A percentile compares a stretch with the other conserved stretches of the same genome.
phyloP scores from a whole-genome alignment of 2,113 vertebrate species.

The Microcebus lehilahytsara region DNA sequence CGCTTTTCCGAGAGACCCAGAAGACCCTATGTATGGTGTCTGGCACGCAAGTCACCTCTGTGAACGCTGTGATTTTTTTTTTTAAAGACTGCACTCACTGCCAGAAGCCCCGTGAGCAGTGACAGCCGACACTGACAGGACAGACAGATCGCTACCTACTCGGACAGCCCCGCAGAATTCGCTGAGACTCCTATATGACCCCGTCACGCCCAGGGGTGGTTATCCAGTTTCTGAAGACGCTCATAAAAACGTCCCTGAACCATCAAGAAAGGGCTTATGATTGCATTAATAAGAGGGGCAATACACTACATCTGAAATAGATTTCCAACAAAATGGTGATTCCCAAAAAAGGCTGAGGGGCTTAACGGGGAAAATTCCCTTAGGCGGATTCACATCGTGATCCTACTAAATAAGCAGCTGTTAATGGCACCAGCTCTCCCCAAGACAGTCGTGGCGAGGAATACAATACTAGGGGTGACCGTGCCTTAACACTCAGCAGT shows the following conservation, averaged over 20 bases:
- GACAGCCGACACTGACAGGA: not conserved
- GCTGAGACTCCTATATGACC: not conserved
- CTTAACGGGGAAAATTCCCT: not conserved
- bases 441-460: no score
- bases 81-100: not conserved
- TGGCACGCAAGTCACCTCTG: not conserved
- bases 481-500: accelerated
- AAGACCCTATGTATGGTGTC: not conserved
- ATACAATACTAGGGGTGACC: not conserved
- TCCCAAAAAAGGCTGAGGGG: not conserved
- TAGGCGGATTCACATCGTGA: no score
- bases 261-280: not conserved
- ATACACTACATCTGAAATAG: not conserved
- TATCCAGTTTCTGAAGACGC: no score
- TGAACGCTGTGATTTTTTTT: not conserved
- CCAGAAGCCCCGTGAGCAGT: not conserved
- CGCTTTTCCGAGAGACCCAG: not conserved
- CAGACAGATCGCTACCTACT: not conserved
- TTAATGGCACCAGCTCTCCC: not conserved
- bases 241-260: not conserved
- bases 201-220: not conserved
- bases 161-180: not conserved
- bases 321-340: not conserved
- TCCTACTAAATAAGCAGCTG: no score
- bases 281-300: not conserved